A percentile compares a stretch with the other conserved stretches of the same genome.
Conservation (phyloP, 2,888 invertebrate species). For the Clepsis dumicolana region DNA sequence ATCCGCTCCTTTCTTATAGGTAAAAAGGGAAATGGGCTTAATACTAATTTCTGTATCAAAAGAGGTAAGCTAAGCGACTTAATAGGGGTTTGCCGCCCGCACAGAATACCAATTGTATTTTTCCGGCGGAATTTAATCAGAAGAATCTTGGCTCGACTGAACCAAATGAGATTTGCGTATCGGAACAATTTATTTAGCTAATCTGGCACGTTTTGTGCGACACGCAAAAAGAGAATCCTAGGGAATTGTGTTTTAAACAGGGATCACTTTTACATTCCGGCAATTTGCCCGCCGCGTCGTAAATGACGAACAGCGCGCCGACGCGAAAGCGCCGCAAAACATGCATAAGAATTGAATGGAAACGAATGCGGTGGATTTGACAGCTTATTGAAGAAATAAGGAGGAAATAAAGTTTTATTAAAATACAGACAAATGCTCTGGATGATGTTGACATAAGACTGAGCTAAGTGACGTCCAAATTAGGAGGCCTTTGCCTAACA, state of each 20-base stretch:
- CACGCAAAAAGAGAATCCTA: conserved; percentile 34
- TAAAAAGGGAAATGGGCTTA: neutral
- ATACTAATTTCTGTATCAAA: conserved; percentile 26
- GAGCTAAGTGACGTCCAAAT: too few species aligned
- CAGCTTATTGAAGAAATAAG: conserved; percentile 3
- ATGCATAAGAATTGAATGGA: neutral
- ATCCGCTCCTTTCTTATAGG: neutral
- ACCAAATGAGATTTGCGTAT: conserved; percentile 37
- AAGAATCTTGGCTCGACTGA: conserved; percentile 24
- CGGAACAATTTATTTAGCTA: conserved; percentile 42
- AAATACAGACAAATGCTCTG: neutral
- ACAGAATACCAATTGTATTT: conserved; percentile 38
- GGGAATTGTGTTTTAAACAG: conserved; percentile 39
- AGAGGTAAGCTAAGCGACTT: conserved; percentile 21
- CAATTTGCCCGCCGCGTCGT: conserved; percentile 6
- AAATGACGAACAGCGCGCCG: conserved; percentile 5
- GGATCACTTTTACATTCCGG: conserved; percentile 36
- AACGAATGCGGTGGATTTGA: conserved; percentile 9
- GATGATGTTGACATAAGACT: too few species aligned
- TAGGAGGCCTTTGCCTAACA: too few species aligned
- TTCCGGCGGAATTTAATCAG: conserved; percentile 37
- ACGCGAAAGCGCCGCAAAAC: neutral
- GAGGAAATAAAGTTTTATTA: neutral
- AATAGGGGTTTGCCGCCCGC: conserved; percentile 19
- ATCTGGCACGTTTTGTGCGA: conserved; percentile 40